Conservation (phyloP, 2,888 invertebrate species). For the Lasioglossum marginatum region DNA sequence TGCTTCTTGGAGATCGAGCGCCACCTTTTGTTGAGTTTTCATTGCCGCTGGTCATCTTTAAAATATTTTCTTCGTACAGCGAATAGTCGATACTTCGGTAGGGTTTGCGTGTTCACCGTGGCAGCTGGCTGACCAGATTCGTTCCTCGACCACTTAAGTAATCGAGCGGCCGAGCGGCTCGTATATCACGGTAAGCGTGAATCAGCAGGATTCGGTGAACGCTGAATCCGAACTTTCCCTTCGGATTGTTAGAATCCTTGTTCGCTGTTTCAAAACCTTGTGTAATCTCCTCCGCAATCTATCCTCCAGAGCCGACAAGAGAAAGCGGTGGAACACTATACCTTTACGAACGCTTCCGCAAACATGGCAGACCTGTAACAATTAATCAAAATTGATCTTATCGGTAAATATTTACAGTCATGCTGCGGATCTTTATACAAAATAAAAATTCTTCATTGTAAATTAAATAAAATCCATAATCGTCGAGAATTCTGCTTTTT, state of each 20-base stretch:
- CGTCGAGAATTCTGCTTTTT: neutral
- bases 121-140: constrained; percentile 68
- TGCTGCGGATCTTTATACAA: too few relatives aligned
- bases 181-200: constrained; percentile 62
- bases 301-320: neutral
- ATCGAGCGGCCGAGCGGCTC: constrained; percentile 58
- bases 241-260: neutral
- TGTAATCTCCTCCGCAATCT: neutral
- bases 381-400: neutral
- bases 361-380: neutral
- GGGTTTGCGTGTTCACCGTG: constrained; percentile 55
- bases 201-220: constrained; percentile 61
- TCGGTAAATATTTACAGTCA: neutral
- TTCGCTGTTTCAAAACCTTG: neutral
- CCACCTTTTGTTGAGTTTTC: neutral
- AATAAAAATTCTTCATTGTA: too few relatives aligned
- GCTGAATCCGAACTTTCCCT: constrained; percentile 25
- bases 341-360: neutral
- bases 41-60: constrained; percentile 48
- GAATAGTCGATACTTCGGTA: constrained; percentile 57
- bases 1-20: neutral
- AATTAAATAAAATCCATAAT: neutral
- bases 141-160: constrained; percentile 68
- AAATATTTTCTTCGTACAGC: constrained; percentile 43
- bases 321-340: neutral